These are phyloP conservation scores for Corella eumyota DNA, from an alignment of 23 tunicate species.

Conservation along the genomic window DNA sequence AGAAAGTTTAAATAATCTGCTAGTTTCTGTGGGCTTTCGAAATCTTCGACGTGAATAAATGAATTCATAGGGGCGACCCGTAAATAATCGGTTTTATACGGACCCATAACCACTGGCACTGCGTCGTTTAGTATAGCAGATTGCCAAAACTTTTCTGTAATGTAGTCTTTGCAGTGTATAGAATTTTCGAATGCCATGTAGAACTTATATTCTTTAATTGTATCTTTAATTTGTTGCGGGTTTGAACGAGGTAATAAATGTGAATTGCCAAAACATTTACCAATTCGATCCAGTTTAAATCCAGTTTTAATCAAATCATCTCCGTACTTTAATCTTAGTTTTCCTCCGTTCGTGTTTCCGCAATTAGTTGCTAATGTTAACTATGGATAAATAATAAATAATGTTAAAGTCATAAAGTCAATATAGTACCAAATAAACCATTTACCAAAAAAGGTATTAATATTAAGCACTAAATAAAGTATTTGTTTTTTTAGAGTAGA, in stretches of 20 bases:
- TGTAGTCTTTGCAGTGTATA: constrained; percentile 15
- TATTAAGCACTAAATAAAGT: too few relatives aligned
- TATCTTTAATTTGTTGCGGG: neutral
- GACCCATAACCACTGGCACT: constrained; percentile 28
- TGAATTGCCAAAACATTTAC: constrained; percentile 18
- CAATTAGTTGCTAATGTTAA: constrained; percentile 7
- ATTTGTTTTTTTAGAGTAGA: too few relatives aligned
- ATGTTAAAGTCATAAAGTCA: too few relatives aligned
- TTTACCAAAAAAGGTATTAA: too few relatives aligned
- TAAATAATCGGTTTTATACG: constrained; percentile 1
- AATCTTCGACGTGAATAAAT: constrained; percentile 16
- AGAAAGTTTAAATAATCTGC: constrained; percentile 7
- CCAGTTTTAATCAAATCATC: constrained; percentile 13
- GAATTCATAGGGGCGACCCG: constrained; percentile 19
- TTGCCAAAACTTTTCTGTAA: constrained; percentile 28
- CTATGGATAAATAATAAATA: too few relatives aligned
- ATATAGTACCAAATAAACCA: too few relatives aligned
- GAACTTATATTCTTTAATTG: constrained; percentile 10
- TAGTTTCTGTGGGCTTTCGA: constrained; percentile 7
- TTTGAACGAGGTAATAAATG: neutral
- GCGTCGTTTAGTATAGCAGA: neutral
- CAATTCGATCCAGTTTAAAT: constrained; percentile 10
- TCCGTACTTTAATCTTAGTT: constrained; percentile 9
- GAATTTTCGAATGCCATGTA: constrained; percentile 38
- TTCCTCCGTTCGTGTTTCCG: constrained; percentile 3